phyloP scores from a whole-genome alignment of 2,797 vertebrate species.

The Falco concolor region DNA sequence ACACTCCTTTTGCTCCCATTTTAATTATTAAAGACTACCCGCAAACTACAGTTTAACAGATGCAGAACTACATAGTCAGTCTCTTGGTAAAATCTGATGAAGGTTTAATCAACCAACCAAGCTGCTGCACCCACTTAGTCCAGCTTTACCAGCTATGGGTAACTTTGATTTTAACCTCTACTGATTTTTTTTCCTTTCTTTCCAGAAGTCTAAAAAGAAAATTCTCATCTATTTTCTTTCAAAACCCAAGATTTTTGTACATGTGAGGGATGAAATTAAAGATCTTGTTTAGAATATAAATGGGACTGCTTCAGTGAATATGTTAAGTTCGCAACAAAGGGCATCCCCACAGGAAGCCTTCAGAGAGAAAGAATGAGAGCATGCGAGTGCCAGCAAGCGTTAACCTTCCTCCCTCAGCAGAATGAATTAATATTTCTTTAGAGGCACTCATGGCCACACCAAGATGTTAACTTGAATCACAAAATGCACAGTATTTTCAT shows the following conservation, averaged over 20 bases:
- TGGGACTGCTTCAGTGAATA: slow-evolving; percentile 23
- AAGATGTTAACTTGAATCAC: not conserved
- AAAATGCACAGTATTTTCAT: not conserved
- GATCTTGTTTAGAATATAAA: slow-evolving; percentile 15
- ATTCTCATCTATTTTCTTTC: not conserved
- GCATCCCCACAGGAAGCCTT: slow-evolving; percentile 3
- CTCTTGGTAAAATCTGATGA: not conserved
- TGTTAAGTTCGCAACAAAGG: slow-evolving; percentile 5
- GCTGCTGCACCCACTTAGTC: not conserved
- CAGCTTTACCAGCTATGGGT: not conserved
- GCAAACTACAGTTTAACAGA: not conserved
- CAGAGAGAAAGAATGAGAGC: slow-evolving; percentile 1
- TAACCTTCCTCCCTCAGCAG: not conserved
- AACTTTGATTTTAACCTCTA: not conserved
- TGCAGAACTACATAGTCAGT: not conserved
- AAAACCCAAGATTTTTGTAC: not conserved
- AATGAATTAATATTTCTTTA: not conserved
- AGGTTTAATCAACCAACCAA: not conserved
- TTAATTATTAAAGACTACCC: not conserved
- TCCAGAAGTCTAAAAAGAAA: not conserved
- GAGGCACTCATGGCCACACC: not conserved
- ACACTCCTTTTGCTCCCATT: not conserved
- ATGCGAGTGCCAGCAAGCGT: slow-evolving; percentile 10
- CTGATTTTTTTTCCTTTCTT: not conserved
- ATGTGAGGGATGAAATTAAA: not conserved